A percentile compares a stretch with the other conserved stretches of the same genome.
These are phyloP conservation scores for Drosophila robusta DNA, from an alignment of 2,888 invertebrate species.

Conservation along the genomic window DNA sequence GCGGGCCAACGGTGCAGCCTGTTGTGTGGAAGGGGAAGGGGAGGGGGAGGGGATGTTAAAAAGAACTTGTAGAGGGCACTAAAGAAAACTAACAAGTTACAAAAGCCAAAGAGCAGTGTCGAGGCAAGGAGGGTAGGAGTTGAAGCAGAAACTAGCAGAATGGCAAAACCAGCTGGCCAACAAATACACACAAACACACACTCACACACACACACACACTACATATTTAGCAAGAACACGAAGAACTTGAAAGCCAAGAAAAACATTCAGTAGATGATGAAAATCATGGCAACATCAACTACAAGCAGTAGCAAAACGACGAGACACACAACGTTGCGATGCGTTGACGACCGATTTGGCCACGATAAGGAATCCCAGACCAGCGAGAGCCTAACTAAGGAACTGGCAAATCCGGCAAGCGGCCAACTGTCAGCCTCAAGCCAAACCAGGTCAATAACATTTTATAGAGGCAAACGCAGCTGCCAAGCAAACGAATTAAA, in stretches of 20 bases:
- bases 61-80: constrained; percentile 63
- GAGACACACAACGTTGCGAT: constrained; percentile 23
- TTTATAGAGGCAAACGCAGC: constrained; percentile 39
- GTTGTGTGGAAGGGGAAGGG: no score
- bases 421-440: constrained; percentile 27
- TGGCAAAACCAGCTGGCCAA: constrained; percentile 49
- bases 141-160: constrained; percentile 29
- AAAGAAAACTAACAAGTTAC: constrained; percentile 79
- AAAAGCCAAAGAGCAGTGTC: constrained; percentile 61
- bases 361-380: constrained; percentile 20
- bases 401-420: constrained; percentile 12
- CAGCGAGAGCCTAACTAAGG: constrained; percentile 8
- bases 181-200: constrained; percentile 26
- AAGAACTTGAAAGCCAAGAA: constrained; percentile 74
- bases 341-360: constrained; percentile 41
- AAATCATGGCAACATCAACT: constrained; percentile 77
- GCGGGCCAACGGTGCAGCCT: constrained; percentile 12
- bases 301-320: constrained; percentile 18
- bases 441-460: constrained; percentile 56
- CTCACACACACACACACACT: constrained; percentile 17
- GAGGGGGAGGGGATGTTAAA: background rate
- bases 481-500: constrained; percentile 62
- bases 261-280: constrained; percentile 78
- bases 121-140: background rate
- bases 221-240: constrained; percentile 40